Percentiles rank a stretch among this genome's conserved stretches.
Evolutionary conservation across 2,797 vertebrate species (phyloP).

Genomic region (Enteromius afrohamiltoni): DNA sequence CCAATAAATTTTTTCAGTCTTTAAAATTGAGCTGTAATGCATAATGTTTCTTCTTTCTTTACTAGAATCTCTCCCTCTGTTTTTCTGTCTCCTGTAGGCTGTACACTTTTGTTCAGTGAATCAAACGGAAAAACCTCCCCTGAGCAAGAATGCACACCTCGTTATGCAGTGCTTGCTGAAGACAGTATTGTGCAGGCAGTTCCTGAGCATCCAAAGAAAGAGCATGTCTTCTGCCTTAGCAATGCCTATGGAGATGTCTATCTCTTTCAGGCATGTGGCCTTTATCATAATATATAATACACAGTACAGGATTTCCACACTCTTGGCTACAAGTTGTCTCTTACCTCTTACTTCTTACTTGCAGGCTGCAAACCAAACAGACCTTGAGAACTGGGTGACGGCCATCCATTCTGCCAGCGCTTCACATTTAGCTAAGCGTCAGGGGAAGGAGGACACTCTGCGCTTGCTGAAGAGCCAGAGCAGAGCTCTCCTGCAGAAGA

Average conservation of each 20-base stretch:
- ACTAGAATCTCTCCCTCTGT: background rate
- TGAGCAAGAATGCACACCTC: conserved; percentile 80
- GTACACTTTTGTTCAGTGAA: conserved; percentile 89
- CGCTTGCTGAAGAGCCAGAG: conserved; percentile 85
- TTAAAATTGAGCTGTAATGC: background rate
- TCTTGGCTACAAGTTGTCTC: background rate
- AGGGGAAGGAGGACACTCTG: conserved; percentile 87
- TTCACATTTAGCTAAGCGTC: conserved; percentile 86
- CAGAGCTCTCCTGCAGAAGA: conserved; percentile 85
- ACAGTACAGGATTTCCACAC: background rate
- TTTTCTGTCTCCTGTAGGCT: conserved; percentile 74
- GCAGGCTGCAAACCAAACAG: conserved; percentile 89
- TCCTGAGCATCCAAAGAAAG: conserved; percentile 92
- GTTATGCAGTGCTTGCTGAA: conserved; percentile 84
- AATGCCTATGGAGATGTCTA: conserved; percentile 91
- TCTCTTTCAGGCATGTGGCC: conserved; percentile 86
- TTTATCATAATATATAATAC: background rate
- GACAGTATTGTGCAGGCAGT: conserved; percentile 92
- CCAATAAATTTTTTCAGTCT: background rate
- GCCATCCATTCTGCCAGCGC: conserved; percentile 92
- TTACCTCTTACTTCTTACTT: background rate
- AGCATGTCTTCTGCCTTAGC: conserved; percentile 94
- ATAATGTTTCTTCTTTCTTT: background rate
- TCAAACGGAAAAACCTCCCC: conserved; percentile 80
- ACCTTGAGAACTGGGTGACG: conserved; percentile 95